These are phyloP conservation scores for Echinops telfairi DNA, from an alignment of 2,113 vertebrate genomes.

Conservation along the genomic window DNA sequence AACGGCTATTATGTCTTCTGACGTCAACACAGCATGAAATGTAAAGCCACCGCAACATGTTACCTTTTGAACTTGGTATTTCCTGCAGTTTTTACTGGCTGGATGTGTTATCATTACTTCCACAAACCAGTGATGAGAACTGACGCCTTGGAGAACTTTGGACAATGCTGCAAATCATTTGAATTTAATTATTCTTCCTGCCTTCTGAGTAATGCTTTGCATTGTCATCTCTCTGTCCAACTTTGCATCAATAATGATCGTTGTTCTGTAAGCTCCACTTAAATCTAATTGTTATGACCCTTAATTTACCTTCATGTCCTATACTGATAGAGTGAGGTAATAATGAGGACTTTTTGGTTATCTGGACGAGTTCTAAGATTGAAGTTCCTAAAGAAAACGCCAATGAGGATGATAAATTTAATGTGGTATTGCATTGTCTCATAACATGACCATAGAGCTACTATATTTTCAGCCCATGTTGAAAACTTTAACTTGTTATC, in stretches of 20 bases:
- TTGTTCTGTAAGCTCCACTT: neutral
- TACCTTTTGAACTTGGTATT: constrained; percentile 10
- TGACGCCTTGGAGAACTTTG: constrained; percentile 2
- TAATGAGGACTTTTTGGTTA: neutral
- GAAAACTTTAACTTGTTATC: constrained; percentile 39
- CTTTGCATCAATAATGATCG: neutral
- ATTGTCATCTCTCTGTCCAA: constrained; percentile 19
- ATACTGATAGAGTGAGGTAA: neutral
- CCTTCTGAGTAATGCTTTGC: neutral
- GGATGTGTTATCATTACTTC: neutral
- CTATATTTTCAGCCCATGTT: neutral
- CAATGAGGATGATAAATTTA: constrained; percentile 51
- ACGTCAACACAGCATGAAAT: constrained; percentile 25
- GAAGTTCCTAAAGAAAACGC: constrained; percentile 37
- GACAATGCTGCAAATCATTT: neutral
- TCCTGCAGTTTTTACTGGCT: constrained; percentile 26
- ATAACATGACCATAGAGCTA: neutral
- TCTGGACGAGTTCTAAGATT: constrained; percentile 15
- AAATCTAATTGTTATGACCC: constrained; percentile 43
- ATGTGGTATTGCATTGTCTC: neutral
- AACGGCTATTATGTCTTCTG: neutral
- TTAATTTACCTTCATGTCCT: neutral
- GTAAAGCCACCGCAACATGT: neutral
- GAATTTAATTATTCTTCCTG: neutral
- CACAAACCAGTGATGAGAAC: neutral